phyloP scores from a whole-genome alignment of 2,113 vertebrate genomes.

The Podocnemis expansa region DNA sequence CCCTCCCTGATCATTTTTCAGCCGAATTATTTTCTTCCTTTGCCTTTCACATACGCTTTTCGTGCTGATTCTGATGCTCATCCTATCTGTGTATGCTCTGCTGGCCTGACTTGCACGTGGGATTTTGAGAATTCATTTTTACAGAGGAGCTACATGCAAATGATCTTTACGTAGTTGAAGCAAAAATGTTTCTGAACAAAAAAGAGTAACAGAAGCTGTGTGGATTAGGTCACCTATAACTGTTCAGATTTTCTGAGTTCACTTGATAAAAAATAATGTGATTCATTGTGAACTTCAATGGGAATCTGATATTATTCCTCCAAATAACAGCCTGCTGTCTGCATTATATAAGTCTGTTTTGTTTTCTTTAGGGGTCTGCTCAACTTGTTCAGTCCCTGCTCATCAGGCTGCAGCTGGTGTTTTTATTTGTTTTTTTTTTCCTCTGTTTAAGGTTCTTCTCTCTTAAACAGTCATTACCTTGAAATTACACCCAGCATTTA shows the following conservation, averaged over 20 bases:
- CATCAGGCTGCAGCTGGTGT: not conserved
- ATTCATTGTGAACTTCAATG: not conserved
- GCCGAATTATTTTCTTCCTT: not conserved
- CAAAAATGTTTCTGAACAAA: not conserved
- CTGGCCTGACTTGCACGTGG: rapidly evolving
- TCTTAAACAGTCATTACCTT: not conserved
- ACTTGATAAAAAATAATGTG: not conserved
- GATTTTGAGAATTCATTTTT: conserved; percentile 15
- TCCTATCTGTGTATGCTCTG: not conserved
- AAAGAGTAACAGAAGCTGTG: not conserved
- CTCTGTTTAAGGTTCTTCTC: not conserved
- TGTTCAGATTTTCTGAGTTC: not conserved
- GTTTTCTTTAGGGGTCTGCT: not conserved
- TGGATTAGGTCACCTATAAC: not conserved
- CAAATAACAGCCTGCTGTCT: not conserved
- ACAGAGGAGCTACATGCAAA: not conserved
- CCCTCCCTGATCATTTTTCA: not conserved
- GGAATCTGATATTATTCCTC: not conserved
- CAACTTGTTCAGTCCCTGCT: not conserved
- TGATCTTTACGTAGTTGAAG: not conserved
- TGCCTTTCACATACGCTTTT: conserved; percentile 29
- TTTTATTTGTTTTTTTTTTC: not conserved
- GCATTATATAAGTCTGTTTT: not conserved
- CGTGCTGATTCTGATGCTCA: not conserved
- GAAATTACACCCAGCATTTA: not conserved